Conservation (phyloP, 1,140 invertebrate genomes). For the Mercenaria mercenaria region DNA sequence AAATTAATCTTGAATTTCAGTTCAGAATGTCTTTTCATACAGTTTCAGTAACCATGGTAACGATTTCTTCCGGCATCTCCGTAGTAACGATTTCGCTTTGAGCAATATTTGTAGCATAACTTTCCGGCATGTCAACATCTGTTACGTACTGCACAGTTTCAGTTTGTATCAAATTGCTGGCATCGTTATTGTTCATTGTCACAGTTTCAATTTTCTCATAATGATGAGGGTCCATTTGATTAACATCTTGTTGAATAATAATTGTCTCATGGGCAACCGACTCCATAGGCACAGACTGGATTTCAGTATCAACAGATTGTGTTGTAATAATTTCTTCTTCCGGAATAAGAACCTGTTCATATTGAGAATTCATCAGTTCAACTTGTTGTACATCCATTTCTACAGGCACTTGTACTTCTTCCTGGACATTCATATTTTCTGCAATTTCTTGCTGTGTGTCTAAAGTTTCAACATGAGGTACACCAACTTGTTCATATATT, state of each 20-base stretch:
- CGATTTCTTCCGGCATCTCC: constrained; percentile 26
- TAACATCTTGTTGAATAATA: constrained; percentile 7
- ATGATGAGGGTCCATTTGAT: neutral
- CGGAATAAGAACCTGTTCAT: neutral
- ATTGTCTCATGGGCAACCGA: neutral
- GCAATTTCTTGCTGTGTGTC: neutral
- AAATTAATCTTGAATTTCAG: too few species aligned
- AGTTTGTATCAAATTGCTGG: constrained; percentile 1
- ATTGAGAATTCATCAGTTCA: neutral
- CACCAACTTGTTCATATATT: constrained; percentile 3
- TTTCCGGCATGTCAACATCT: neutral
- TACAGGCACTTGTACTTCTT: constrained; percentile 17
- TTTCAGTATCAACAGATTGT: constrained; percentile 20
- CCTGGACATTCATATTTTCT: neutral
- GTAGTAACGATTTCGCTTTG: constrained; percentile 4
- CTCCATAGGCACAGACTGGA: constrained; percentile 25
- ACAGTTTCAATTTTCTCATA: constrained; percentile 36
- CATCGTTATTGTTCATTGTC: constrained; percentile 1
- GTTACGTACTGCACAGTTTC: constrained; percentile 35
- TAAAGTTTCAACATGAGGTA: constrained; percentile 18
- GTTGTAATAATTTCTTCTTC: constrained; percentile 14
- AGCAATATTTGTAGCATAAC: constrained; percentile 13
- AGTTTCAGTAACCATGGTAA: constrained; percentile 30
- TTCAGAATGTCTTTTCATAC: too few species aligned
- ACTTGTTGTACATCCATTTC: neutral